phyloP scores from a whole-genome alignment of 2,797 vertebrate species.

The Gallinago nigripennis region DNA sequence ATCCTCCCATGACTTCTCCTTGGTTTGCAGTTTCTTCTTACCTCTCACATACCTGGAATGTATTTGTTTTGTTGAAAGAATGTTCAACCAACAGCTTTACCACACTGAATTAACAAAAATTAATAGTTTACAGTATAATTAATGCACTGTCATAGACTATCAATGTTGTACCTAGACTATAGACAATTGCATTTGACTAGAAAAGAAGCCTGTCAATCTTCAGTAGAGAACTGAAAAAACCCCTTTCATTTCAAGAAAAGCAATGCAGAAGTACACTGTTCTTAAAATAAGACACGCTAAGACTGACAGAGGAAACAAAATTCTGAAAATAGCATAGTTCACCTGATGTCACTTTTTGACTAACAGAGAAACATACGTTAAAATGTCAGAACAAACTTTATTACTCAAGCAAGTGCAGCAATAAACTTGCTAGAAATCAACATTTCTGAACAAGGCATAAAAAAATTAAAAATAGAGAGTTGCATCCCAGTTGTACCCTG shows the following conservation, averaged over 20 bases:
- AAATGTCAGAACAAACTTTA: background rate
- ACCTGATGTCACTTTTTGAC: background rate
- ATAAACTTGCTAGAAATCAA: background rate
- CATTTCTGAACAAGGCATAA: background rate
- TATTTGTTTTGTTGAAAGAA: background rate
- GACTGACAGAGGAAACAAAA: background rate
- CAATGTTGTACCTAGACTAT: background rate
- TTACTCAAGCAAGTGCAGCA: background rate
- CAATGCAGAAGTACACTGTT: background rate
- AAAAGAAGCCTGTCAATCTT: background rate
- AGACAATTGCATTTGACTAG: background rate
- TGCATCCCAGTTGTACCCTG: background rate
- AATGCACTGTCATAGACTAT: background rate
- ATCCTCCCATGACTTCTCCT: background rate
- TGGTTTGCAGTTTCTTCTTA: background rate
- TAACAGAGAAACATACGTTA: background rate
- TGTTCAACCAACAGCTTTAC: background rate
- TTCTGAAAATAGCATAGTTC: background rate
- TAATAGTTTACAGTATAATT: background rate
- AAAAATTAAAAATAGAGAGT: background rate
- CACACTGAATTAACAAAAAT: background rate
- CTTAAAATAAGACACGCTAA: background rate
- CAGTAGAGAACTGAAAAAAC: background rate
- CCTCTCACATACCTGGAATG: background rate
- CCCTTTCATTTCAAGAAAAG: background rate